Evolutionary conservation across 2,888 invertebrate genomes (phyloP).

Genomic region (Leistus spinibarbis): DNA sequence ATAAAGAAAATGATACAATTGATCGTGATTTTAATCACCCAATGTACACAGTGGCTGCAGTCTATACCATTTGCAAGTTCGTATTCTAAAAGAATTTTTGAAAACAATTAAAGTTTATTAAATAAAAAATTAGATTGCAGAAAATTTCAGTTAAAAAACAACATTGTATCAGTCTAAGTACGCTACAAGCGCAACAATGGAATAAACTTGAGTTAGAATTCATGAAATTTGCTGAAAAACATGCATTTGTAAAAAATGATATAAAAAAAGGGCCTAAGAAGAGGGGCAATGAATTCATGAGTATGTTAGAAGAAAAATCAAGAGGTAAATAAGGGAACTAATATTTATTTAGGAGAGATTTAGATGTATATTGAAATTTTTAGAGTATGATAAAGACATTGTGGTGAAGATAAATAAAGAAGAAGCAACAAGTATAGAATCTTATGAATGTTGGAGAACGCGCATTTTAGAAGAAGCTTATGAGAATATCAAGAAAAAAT

Average conservation of each 20-base stretch:
- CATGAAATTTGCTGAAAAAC: constrained; percentile 56
- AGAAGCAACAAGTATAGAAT: constrained; percentile 55
- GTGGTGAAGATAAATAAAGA: constrained; percentile 26
- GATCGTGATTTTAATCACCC: constrained; percentile 65
- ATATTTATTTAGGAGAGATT: neutral
- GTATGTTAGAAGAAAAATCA: constrained; percentile 44
- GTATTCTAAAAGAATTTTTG: constrained; percentile 18
- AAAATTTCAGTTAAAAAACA: constrained; percentile 65
- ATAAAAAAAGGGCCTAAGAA: constrained; percentile 44
- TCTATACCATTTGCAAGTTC: constrained; percentile 68
- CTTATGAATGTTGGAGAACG: constrained; percentile 67
- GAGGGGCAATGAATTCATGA: constrained; percentile 52
- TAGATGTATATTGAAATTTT: neutral
- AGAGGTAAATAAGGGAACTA: constrained; percentile 5
- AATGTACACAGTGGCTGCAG: constrained; percentile 69
- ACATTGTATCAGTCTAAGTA: constrained; percentile 58
- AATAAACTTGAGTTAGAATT: constrained; percentile 65
- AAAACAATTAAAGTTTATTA: too few relatives aligned
- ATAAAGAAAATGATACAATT: constrained; percentile 58
- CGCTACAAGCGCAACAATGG: constrained; percentile 67
- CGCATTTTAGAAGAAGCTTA: constrained; percentile 63
- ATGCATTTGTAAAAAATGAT: constrained; percentile 47
- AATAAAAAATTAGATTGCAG: constrained; percentile 61
- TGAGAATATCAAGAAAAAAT: constrained; percentile 42
- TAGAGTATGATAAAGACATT: constrained; percentile 33